Conservation (phyloP, 2,113 vertebrate species). For the Acinonyx jubatus region DNA sequence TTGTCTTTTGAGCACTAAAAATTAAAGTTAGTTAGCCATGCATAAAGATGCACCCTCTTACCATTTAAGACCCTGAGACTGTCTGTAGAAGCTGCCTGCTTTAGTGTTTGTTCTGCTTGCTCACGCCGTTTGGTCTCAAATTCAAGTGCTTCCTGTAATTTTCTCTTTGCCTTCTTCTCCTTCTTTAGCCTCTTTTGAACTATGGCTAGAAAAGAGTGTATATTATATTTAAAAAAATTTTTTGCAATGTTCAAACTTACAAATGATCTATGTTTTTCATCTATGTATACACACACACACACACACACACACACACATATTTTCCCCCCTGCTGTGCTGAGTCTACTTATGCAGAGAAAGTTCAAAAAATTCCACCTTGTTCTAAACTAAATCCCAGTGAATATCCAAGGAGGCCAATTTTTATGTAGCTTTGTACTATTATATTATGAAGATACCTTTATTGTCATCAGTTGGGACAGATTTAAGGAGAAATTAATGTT, state of each 20-base stretch:
- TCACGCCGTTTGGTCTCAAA: slow-evolving; percentile 98
- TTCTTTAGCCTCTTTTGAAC: slow-evolving; percentile 99
- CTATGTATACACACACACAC: no score
- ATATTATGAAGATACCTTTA: background rate
- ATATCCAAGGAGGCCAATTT: background rate
- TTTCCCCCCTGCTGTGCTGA: background rate
- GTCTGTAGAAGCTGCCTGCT: slow-evolving; percentile 96
- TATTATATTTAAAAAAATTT: background rate
- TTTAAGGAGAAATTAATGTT: slow-evolving; percentile 44
- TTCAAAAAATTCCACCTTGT: background rate
- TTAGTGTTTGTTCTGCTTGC: slow-evolving; percentile 96
- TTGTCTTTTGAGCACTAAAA: slow-evolving; percentile 13
- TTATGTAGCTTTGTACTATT: slow-evolving; percentile 15
- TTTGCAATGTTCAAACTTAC: background rate
- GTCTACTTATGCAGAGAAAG: background rate
- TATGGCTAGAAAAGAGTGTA: slow-evolving; percentile 88
- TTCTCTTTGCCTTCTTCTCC: slow-evolving; percentile 99
- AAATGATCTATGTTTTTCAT: background rate
- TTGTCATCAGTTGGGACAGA: slow-evolving; percentile 17
- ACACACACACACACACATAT: background rate
- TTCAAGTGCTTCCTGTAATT: slow-evolving; percentile 99
- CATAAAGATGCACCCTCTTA: slow-evolving; percentile 81
- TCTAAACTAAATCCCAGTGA: slow-evolving; percentile 30
- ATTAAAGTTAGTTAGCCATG: slow-evolving; percentile 12
- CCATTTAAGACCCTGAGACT: slow-evolving; percentile 97